Conservation (phyloP, 2,113 vertebrate genomes). For the Engystomops pustulosus region DNA sequence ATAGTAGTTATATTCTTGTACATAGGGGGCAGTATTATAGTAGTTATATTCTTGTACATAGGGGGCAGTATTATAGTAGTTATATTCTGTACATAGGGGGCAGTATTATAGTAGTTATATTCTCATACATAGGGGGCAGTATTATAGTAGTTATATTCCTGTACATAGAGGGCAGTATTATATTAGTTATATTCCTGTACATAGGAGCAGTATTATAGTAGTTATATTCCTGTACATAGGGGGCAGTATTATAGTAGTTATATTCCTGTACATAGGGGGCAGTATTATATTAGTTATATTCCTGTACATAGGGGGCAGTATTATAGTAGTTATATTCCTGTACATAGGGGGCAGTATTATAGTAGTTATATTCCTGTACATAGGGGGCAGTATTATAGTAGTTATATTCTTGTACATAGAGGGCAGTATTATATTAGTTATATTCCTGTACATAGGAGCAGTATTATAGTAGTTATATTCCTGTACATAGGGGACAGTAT, state of each 20-base stretch:
- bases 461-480: conserved; percentile 1
- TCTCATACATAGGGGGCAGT: too few species aligned
- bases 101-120: too few species aligned
- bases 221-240: too few species aligned
- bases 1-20: neutral
- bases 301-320: neutral
- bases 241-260: too few species aligned
- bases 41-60: conserved; percentile 2
- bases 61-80: neutral
- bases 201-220: neutral
- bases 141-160: too few species aligned
- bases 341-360: neutral
- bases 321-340: neutral
- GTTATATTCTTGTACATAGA: too few species aligned
- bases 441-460: neutral
- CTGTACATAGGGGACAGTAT: neutral
- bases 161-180: too few species aligned
- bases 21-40: neutral
- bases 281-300: too few species aligned
- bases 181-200: too few species aligned
- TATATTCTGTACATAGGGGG: neutral
- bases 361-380: neutral
- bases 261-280: too few species aligned
- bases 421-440: too few species aligned
- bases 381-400: neutral